Conservation (phyloP, 2,888 invertebrate species). For the Pseudococcus viburni region DNA sequence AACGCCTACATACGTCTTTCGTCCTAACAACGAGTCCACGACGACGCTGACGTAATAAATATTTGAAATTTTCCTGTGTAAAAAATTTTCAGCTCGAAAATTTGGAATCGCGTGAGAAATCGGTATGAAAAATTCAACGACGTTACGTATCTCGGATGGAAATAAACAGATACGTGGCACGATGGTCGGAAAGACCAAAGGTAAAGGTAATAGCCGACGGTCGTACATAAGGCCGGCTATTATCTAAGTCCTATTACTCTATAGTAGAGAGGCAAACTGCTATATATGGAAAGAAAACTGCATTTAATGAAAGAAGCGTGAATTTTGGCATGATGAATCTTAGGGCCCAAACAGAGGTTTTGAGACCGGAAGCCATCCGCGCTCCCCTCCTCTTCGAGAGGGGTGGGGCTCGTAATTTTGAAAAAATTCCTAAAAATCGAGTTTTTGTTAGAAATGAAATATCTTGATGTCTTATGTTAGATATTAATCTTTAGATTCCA, state of each 20-base stretch:
- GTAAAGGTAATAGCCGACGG: not conserved
- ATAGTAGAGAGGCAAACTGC: too few species aligned
- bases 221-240: not conserved
- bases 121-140: not conserved
- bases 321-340: too few species aligned
- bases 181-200: not conserved
- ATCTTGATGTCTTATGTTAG: too few species aligned
- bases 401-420: too few species aligned
- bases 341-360: too few species aligned
- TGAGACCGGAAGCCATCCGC: too few species aligned
- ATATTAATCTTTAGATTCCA: too few species aligned
- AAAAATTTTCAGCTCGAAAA: not conserved
- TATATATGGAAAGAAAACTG: too few species aligned
- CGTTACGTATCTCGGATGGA: not conserved
- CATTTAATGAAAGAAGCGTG: too few species aligned
- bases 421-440: too few species aligned
- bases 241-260: constrained; percentile 21
- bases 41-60: not conserved
- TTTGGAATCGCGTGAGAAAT: not conserved
- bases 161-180: not conserved
- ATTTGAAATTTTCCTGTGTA: not conserved
- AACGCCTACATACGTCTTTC: not conserved
- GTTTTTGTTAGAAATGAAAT: too few species aligned
- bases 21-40: not conserved
- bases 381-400: too few species aligned